phyloP scores from a whole-genome alignment of 1,140 invertebrate genomes.

The Danaus melanippus region DNA sequence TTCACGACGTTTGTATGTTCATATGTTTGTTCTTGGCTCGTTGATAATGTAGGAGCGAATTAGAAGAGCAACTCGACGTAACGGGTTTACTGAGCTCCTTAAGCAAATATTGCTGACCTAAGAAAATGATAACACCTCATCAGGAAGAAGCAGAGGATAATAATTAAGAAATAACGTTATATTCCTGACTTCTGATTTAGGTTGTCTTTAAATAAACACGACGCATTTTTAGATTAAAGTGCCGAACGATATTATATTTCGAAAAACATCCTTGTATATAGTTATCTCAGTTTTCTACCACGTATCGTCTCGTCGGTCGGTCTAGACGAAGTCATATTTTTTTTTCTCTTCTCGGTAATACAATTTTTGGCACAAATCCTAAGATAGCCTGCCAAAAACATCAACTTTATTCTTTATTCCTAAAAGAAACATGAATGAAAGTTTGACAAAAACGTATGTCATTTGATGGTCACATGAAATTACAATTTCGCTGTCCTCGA shows the following conservation, averaged over 20 bases:
- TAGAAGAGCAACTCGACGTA: no score
- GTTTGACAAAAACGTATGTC: slow-evolving; percentile 46
- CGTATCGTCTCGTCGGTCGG: slow-evolving; percentile 47
- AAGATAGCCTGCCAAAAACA: slow-evolving; percentile 53
- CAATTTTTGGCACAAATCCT: slow-evolving; percentile 59
- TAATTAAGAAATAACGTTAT: no score
- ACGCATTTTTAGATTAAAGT: slow-evolving; percentile 11
- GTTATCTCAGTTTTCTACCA: slow-evolving; percentile 27
- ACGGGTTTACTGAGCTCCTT: no score
- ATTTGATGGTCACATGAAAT: slow-evolving; percentile 18
- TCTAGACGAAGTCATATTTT: slow-evolving; percentile 52
- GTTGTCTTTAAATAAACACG: neutral
- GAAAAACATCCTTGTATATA: slow-evolving; percentile 15
- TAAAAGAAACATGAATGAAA: slow-evolving; percentile 66
- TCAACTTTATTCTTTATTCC: slow-evolving; percentile 41
- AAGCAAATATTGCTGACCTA: no score
- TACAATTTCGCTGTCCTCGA: slow-evolving; percentile 30
- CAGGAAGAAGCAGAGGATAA: no score
- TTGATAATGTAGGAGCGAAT: no score
- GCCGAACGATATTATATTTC: slow-evolving; percentile 16
- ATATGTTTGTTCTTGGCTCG: no score
- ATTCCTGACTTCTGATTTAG: no score
- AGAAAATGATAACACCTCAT: no score
- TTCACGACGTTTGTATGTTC: neutral
- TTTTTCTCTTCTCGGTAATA: slow-evolving; percentile 66